phyloP scores from a whole-genome alignment of 92 coral and sea anemone genomes.

The Epizoanthus ramosus region DNA sequence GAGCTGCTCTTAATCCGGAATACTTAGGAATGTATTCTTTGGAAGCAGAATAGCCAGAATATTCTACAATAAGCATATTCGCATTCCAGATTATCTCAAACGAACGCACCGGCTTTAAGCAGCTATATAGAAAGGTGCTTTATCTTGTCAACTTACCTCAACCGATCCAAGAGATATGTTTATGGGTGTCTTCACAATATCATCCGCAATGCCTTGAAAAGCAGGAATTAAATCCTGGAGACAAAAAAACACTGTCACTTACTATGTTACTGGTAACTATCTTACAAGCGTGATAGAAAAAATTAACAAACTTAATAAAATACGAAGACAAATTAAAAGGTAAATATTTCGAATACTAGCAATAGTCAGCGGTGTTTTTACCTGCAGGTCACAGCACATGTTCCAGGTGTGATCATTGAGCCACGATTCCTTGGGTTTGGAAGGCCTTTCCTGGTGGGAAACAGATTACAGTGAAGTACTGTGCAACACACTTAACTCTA shows the following conservation, averaged over 20 bases:
- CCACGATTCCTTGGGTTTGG: constrained; percentile 94
- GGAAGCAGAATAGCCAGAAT: too few relatives aligned
- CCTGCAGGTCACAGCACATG: constrained; percentile 96
- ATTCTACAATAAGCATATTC: too few relatives aligned
- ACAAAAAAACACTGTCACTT: not conserved
- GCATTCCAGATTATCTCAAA: too few relatives aligned
- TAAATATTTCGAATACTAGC: not conserved
- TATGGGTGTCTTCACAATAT: constrained; percentile 75
- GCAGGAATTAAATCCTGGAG: constrained; percentile 68
- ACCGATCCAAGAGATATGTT: constrained; percentile 76
- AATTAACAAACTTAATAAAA: not conserved
- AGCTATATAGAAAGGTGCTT: too few relatives aligned
- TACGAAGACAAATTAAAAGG: not conserved
- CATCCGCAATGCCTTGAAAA: constrained; percentile 79
- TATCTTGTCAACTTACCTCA: constrained; percentile 55
- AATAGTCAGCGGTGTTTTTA: not conserved
- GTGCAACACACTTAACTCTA: too few relatives aligned
- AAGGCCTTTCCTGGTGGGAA: constrained; percentile 78
- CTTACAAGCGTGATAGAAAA: not conserved
- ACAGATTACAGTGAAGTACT: not conserved
- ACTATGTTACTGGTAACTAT: constrained; percentile 17
- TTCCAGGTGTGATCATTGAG: constrained; percentile 85
- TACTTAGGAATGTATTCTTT: too few relatives aligned
- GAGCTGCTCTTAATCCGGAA: too few relatives aligned
- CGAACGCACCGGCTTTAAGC: too few relatives aligned